Percentiles rank a stretch among this genome's conserved stretches.
Conservation (phyloP, 2,113 vertebrate genomes). For the Pituophis catenifer region DNA sequence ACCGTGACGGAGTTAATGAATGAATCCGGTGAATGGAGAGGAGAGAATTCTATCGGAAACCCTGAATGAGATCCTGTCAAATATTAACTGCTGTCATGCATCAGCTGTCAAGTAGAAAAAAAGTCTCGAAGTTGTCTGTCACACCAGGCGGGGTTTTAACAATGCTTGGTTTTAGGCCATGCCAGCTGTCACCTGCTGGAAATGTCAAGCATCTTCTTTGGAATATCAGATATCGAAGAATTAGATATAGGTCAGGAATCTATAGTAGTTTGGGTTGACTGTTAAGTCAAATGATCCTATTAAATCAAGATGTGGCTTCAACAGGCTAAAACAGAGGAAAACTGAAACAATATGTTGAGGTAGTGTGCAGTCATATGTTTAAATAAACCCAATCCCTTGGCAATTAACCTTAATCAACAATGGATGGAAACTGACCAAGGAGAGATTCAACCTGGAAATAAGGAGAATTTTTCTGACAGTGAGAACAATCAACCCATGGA, state of each 20-base stretch:
- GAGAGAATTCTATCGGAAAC: not conserved
- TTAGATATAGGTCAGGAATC: not conserved
- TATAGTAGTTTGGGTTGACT: not conserved
- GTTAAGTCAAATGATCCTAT: not conserved
- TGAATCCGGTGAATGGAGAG: not conserved
- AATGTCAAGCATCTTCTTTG: not conserved
- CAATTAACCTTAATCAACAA: not conserved
- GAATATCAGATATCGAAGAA: not conserved
- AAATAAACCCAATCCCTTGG: not conserved
- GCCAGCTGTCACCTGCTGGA: not conserved
- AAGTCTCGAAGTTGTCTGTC: not conserved
- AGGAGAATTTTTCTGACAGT: accelerated
- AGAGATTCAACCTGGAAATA: not conserved
- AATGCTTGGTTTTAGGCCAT: not conserved
- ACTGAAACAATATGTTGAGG: not conserved
- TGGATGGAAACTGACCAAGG: not conserved
- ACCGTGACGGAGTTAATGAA: not conserved
- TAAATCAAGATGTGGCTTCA: not conserved
- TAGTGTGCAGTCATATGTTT: not conserved
- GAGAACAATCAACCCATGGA: not conserved
- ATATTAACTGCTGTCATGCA: not conserved
- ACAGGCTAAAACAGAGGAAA: not conserved
- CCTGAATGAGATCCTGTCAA: not conserved
- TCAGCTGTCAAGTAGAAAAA: not conserved
- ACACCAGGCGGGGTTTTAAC: not conserved